A percentile compares a stretch with the other conserved stretches of the same genome.
Conservation (phyloP, 2,888 invertebrate species). For the Embidobia sp. region DNA sequence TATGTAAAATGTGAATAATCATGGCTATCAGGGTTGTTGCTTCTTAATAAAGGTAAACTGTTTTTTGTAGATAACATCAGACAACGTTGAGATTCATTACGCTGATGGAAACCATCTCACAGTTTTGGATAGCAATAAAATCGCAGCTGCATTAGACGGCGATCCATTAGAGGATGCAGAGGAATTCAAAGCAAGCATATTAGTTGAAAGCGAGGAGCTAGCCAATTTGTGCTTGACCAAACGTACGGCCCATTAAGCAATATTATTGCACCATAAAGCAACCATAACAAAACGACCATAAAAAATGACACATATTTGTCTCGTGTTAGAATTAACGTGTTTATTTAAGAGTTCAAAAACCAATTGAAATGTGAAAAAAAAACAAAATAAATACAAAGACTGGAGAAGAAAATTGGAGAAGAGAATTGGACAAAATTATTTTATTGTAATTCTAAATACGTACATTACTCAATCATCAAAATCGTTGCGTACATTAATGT, state of each 20-base stretch:
- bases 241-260: too few species aligned
- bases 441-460: slow-evolving; percentile 26
- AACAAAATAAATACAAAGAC: background rate
- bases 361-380: too few species aligned
- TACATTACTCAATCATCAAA: slow-evolving; percentile 10
- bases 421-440: slow-evolving; percentile 4
- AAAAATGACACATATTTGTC: too few species aligned
- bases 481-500: slow-evolving; percentile 2
- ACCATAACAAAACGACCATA: too few species aligned
- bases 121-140: slow-evolving; percentile 86
- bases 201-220: slow-evolving; percentile 9
- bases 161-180: slow-evolving; percentile 74
- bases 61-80: slow-evolving; percentile 82
- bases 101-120: slow-evolving; percentile 89
- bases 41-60: background rate
- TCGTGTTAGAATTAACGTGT: too few species aligned
- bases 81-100: slow-evolving; percentile 84
- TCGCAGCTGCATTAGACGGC: slow-evolving; percentile 81
- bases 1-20: too few species aligned
- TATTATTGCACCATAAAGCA: too few species aligned
- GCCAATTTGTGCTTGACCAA: too few species aligned
- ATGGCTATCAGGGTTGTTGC: too few species aligned
- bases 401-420: background rate
- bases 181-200: slow-evolving; percentile 66
- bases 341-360: too few species aligned